Conservation (phyloP, 2,888 invertebrate species). For the Myathropa florea region DNA sequence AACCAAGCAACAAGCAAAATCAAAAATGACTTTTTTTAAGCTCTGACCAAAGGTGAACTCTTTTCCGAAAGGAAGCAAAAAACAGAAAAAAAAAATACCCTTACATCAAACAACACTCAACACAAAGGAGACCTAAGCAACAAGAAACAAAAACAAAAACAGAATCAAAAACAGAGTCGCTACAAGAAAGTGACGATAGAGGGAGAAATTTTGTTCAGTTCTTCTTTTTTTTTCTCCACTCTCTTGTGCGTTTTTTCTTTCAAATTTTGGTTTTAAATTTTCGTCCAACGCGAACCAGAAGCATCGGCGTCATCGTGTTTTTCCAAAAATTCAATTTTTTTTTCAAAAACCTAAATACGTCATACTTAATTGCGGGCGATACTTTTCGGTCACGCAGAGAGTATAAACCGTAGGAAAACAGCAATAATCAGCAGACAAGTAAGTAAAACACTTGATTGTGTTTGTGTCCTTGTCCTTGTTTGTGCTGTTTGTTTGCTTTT, state of each 20-base stretch:
- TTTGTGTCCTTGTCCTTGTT: conserved; percentile 69
- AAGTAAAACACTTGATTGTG: conserved; percentile 62
- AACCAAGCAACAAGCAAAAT: conserved; percentile 8
- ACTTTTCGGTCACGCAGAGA: conserved; percentile 11
- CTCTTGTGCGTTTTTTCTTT: conserved; percentile 6
- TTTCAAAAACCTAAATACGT: neutral
- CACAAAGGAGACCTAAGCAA: neutral
- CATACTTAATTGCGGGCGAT: conserved; percentile 16
- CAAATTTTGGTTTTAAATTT: neutral
- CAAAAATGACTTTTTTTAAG: conserved; percentile 43
- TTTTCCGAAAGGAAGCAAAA: conserved; percentile 49
- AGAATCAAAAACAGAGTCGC: neutral
- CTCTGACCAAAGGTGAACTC: conserved; percentile 58
- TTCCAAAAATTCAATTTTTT: no score
- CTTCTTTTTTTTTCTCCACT: conserved; percentile 7
- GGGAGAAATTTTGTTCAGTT: neutral
- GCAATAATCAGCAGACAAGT: conserved; percentile 66
- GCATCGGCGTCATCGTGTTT: conserved; percentile 8
- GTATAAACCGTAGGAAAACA: conserved; percentile 27
- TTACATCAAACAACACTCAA: neutral
- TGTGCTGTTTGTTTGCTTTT: conserved; percentile 48
- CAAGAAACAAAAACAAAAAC: neutral
- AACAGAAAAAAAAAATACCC: neutral
- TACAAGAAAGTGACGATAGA: conserved; percentile 11
- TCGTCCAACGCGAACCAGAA: neutral